phyloP scores from a whole-genome alignment of 1,140 invertebrate species.

The Anthonomus grandis region DNA sequence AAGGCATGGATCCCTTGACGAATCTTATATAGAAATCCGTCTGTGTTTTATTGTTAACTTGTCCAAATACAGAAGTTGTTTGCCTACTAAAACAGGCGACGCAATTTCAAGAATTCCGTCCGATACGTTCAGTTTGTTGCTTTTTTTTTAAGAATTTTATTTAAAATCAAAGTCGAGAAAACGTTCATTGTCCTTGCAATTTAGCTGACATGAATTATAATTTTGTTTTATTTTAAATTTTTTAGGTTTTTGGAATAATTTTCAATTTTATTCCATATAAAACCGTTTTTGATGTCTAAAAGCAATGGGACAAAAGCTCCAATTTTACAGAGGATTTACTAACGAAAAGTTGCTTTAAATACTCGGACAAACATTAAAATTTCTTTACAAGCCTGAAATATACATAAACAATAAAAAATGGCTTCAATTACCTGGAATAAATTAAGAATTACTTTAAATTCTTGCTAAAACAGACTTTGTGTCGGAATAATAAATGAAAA shows the following conservation, averaged over 20 bases:
- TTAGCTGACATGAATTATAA: conserved; percentile 15
- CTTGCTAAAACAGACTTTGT: too few relatives aligned
- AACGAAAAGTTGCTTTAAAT: too few relatives aligned
- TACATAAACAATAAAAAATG: too few relatives aligned
- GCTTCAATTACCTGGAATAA: too few relatives aligned
- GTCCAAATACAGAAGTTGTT: conserved; percentile 36
- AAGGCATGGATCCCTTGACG: conserved; percentile 20
- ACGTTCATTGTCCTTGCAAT: conserved; percentile 17
- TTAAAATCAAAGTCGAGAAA: conserved; percentile 28
- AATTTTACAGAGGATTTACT: too few relatives aligned
- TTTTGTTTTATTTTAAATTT: not conserved
- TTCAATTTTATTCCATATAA: not conserved
- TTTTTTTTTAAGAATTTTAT: conserved; percentile 17
- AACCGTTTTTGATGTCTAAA: too few relatives aligned
- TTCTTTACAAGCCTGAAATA: too few relatives aligned
- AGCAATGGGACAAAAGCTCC: too few relatives aligned
- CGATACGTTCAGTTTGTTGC: conserved; percentile 3
- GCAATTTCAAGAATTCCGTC: conserved; percentile 33
- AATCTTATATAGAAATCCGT: conserved; percentile 25
- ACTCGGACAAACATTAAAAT: too few relatives aligned
- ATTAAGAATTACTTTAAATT: too few relatives aligned
- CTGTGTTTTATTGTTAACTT: conserved; percentile 33
- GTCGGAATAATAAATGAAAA: too few relatives aligned
- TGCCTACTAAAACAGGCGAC: conserved; percentile 29
- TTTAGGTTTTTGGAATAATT: not conserved